Conservation (phyloP, 30 jellyfish, hydroid and myxozoan genomes). For the Clytia hemisphaerica region DNA sequence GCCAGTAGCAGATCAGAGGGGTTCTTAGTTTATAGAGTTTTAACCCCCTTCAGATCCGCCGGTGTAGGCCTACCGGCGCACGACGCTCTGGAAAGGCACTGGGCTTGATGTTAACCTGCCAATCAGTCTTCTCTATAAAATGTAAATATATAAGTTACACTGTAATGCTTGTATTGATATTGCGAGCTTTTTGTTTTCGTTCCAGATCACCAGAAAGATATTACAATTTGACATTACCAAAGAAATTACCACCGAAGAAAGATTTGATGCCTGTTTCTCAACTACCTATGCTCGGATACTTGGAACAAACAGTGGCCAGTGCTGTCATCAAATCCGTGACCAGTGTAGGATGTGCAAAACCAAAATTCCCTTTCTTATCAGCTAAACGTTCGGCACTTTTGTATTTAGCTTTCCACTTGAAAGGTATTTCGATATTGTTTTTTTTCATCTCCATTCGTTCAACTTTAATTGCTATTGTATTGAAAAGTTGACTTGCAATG, state of each 20-base stretch:
- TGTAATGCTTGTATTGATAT: too few relatives aligned
- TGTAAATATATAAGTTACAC: too few relatives aligned
- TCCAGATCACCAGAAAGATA: conserved; percentile 73
- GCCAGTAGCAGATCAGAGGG: too few relatives aligned
- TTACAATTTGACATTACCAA: conserved; percentile 47
- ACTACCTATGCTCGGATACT: conserved; percentile 86
- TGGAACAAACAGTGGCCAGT: conserved; percentile 78
- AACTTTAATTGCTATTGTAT: too few relatives aligned
- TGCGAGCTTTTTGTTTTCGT: not conserved
- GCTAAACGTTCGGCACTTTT: conserved; percentile 76
- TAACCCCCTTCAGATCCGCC: too few relatives aligned
- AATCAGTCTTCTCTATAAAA: too few relatives aligned
- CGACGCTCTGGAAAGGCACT: too few relatives aligned
- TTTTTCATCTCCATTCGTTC: too few relatives aligned
- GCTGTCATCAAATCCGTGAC: conserved; percentile 69
- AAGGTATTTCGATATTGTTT: conserved; percentile 45
- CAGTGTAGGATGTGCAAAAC: conserved; percentile 86
- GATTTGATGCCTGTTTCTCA: conserved; percentile 52
- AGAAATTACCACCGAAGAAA: conserved; percentile 79
- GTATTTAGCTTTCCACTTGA: conserved; percentile 78
- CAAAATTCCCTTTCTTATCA: conserved; percentile 74
- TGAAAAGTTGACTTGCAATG: not conserved
- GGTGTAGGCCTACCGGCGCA: too few relatives aligned
- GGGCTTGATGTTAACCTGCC: too few relatives aligned
- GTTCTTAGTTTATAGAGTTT: too few relatives aligned